Percentiles rank a stretch among this genome's conserved stretches.
Conservation (phyloP, 1,140 invertebrate species). For the Heliconius nattereri region DNA sequence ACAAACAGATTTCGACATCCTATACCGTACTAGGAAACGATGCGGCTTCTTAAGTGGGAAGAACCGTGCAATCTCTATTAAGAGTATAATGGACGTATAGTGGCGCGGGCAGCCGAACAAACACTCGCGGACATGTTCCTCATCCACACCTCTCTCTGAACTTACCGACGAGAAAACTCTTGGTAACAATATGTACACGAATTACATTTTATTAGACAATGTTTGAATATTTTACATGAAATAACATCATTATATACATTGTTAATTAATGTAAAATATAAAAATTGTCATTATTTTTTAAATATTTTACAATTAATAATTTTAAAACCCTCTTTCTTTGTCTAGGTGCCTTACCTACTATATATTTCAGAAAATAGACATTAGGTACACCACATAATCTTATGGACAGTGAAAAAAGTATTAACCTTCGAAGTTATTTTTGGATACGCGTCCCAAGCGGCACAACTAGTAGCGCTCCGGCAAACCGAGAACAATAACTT, state of each 20-base stretch:
- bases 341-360: not conserved
- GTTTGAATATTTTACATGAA: no score
- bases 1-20: slow-evolving; percentile 34
- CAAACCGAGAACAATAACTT: not conserved
- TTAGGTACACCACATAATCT: not conserved
- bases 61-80: slow-evolving; percentile 41
- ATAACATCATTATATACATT: no score
- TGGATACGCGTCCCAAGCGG: slow-evolving; percentile 3
- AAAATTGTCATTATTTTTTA: no score
- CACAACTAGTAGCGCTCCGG: not conserved
- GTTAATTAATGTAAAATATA: no score
- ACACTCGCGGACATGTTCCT: slow-evolving; percentile 24
- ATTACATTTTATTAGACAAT: not conserved
- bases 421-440: slow-evolving; percentile 13
- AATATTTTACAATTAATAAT: no score
- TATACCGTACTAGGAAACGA: slow-evolving; percentile 36
- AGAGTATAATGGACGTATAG: slow-evolving; percentile 34
- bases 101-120: slow-evolving; percentile 27
- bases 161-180: slow-evolving; percentile 34
- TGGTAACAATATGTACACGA: not conserved
- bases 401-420: not conserved
- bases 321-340: not conserved
- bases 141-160: slow-evolving; percentile 28
- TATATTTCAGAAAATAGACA: not conserved
- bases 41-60: slow-evolving; percentile 37